Evolutionary conservation across 2,797 vertebrate genomes (phyloP).

Genomic region (Myripristis murdjan): DNA sequence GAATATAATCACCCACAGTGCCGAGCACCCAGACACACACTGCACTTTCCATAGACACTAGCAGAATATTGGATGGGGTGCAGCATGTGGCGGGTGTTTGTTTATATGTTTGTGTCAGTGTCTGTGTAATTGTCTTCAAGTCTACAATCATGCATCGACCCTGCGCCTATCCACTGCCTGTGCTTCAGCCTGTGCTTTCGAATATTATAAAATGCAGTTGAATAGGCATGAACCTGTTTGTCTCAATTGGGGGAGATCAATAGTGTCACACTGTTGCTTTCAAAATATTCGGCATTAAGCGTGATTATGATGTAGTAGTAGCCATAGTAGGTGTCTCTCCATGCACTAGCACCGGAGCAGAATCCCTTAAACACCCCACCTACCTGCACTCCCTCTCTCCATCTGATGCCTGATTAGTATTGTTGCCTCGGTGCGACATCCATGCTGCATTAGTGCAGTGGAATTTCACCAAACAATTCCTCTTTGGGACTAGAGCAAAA

Average conservation of each 20-base stretch:
- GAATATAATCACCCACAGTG: conserved; percentile 75
- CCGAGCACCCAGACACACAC: conserved; percentile 47
- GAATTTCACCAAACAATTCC: too few species aligned
- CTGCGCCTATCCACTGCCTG: conserved; percentile 12
- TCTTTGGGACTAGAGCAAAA: too few species aligned
- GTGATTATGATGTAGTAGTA: background rate
- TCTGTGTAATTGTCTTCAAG: too few species aligned
- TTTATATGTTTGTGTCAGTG: conserved; percentile 54
- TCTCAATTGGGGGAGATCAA: conserved; percentile 61
- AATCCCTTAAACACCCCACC: too few species aligned
- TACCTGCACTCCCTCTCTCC: too few species aligned
- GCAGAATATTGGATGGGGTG: conserved; percentile 52
- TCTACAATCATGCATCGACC: conserved; percentile 59
- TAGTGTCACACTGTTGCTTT: conserved; percentile 48
- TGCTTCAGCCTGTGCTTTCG: conserved; percentile 38
- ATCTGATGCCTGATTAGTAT: too few species aligned
- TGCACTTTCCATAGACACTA: conserved; percentile 54
- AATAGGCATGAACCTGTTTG: conserved; percentile 54
- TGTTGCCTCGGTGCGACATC: too few species aligned
- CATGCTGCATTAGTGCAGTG: too few species aligned
- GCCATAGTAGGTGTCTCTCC: too few species aligned
- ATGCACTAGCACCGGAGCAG: too few species aligned
- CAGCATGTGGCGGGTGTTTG: background rate
- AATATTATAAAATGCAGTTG: conserved; percentile 64
- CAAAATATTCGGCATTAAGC: conserved; percentile 44